Conservation (phyloP, 2,888 invertebrate species). For the Andrena praecox region DNA sequence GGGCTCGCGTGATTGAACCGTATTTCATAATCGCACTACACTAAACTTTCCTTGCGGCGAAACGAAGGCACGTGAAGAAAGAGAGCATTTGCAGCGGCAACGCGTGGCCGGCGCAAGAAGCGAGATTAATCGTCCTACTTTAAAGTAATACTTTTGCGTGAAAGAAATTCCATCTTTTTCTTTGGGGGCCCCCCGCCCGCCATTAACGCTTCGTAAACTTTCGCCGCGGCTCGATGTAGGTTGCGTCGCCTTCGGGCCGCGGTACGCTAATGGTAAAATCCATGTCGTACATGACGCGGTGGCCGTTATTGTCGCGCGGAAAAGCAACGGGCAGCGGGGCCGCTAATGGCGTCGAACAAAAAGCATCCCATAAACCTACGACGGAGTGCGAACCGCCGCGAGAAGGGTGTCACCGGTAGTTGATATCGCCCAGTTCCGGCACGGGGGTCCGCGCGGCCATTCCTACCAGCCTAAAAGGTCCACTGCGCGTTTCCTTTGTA, state of each 20-base stretch:
- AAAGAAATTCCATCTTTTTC: constrained; percentile 33
- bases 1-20: constrained; percentile 47
- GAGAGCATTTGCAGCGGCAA: constrained; percentile 11
- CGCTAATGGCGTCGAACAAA: constrained; percentile 64
- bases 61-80: background rate
- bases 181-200: background rate
- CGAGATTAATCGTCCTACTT: constrained; percentile 40
- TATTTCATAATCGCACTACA: constrained; percentile 55
- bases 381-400: constrained; percentile 48
- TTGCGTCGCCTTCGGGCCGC: background rate
- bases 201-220: constrained; percentile 47
- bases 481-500: constrained; percentile 62
- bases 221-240: constrained; percentile 32
- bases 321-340: constrained; percentile 58
- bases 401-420: constrained; percentile 61
- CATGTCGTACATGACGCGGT: constrained; percentile 57
- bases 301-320: constrained; percentile 46
- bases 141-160: constrained; percentile 16
- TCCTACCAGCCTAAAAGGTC: constrained; percentile 61
- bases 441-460: constrained; percentile 43
- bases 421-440: constrained; percentile 65
- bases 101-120: constrained; percentile 21
- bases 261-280: constrained; percentile 59
- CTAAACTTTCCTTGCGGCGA: constrained; percentile 13
- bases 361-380: constrained; percentile 63